Evolutionary conservation across 1,140 invertebrate genomes (phyloP).

Genomic region (Drosophila melanica): DNA sequence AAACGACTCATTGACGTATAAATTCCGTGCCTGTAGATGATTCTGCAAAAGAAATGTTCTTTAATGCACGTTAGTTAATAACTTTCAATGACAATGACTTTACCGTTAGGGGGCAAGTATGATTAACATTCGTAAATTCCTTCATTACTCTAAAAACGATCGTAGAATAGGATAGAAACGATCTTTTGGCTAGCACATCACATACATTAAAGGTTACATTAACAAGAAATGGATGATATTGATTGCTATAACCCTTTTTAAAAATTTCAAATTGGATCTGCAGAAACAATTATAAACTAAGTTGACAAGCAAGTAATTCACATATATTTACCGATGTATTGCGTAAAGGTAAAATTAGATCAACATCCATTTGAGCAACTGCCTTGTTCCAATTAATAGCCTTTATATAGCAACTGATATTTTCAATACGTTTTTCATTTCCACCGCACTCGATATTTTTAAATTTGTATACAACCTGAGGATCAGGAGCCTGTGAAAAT

Average conservation of each 20-base stretch:
- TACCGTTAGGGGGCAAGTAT: slow-evolving; percentile 39
- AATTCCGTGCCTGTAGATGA: slow-evolving; percentile 29
- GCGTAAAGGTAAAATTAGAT: slow-evolving; percentile 17
- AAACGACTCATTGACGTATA: slow-evolving; percentile 14
- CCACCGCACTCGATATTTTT: slow-evolving; percentile 39
- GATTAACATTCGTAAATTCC: background rate
- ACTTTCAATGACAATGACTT: background rate
- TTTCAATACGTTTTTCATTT: background rate
- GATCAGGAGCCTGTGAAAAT: too few relatives aligned
- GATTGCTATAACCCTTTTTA: slow-evolving; percentile 44
- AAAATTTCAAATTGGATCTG: slow-evolving; percentile 21
- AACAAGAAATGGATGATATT: slow-evolving; percentile 54
- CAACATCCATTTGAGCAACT: slow-evolving; percentile 41
- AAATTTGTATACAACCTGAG: slow-evolving; percentile 30
- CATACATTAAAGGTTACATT: slow-evolving; percentile 31
- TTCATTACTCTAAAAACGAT: background rate
- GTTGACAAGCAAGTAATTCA: too few relatives aligned
- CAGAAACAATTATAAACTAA: too few relatives aligned
- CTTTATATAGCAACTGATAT: slow-evolving; percentile 33
- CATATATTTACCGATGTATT: slow-evolving; percentile 53
- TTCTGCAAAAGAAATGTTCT: slow-evolving; percentile 2
- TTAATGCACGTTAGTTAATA: too few relatives aligned
- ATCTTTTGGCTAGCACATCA: slow-evolving; percentile 26
- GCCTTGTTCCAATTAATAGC: slow-evolving; percentile 53
- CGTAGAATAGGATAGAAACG: slow-evolving; percentile 17